Conservation (phyloP, 2,113 vertebrate genomes). For the Semnornis frantzii region DNA sequence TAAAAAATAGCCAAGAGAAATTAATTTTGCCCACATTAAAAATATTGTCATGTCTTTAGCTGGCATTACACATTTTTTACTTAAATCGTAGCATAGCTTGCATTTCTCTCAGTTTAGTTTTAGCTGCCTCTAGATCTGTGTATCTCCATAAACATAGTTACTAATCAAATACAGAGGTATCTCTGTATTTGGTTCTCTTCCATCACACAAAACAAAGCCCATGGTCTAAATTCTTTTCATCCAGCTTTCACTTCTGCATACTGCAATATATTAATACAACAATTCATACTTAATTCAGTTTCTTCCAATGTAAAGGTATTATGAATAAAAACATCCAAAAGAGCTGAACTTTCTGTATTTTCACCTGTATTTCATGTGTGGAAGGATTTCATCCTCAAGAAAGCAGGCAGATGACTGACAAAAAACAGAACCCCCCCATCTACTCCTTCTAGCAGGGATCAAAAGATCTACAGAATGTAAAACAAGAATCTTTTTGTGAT, state of each 20-base stretch:
- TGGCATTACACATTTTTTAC: not conserved
- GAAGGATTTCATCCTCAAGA: not conserved
- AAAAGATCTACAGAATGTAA: not conserved
- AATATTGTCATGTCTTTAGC: not conserved
- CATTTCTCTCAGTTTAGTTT: not conserved
- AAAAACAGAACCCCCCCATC: not conserved
- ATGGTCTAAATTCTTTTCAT: not conserved
- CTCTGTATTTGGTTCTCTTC: not conserved
- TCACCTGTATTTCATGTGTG: not conserved
- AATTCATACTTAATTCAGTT: not conserved
- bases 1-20: not conserved
- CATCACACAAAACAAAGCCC: not conserved
- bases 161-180: not conserved
- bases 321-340: not conserved
- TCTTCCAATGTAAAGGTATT: not conserved
- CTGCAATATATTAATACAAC: not conserved
- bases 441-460: not conserved
- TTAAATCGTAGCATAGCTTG: not conserved
- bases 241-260: not conserved
- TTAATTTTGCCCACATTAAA: not conserved
- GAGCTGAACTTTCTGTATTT: not conserved
- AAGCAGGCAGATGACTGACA: not conserved
- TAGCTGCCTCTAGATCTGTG: not conserved
- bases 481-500: not conserved
- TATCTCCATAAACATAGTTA: not conserved